These are phyloP conservation scores for Agapostemon virescens DNA, from an alignment of 2,888 invertebrate species.

Conservation along the genomic window DNA sequence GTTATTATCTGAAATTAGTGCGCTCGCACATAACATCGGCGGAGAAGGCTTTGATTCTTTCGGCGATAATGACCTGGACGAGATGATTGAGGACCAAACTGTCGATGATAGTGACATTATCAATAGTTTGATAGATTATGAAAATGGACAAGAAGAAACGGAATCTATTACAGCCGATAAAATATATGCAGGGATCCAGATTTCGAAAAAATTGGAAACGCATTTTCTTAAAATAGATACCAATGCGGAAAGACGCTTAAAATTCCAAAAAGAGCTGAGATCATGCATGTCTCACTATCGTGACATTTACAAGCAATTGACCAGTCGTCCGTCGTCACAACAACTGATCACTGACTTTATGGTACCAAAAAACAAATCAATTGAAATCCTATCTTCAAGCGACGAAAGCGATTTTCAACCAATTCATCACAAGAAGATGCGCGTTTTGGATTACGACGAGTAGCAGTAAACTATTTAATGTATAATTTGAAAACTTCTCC, in stretches of 20 bases:
- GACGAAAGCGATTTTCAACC: too few relatives aligned
- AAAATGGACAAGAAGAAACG: conserved; percentile 45
- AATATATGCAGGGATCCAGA: conserved; percentile 46
- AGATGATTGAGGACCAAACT: conserved; percentile 21
- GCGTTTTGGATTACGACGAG: conserved; percentile 19
- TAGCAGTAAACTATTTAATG: conserved; percentile 13
- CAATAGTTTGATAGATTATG: conserved; percentile 49
- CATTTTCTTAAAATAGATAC: conserved; percentile 51
- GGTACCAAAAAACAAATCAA: conserved; percentile 43
- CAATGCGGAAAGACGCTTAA: conserved; percentile 38
- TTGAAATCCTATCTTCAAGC: conserved; percentile 38
- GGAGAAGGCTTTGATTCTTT: too few relatives aligned
- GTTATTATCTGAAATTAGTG: conserved; percentile 57
- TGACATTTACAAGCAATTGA: conserved; percentile 35
- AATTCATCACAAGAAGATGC: conserved; percentile 30
- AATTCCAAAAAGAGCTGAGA: conserved; percentile 43
- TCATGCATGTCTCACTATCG: not conserved
- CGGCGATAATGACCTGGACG: too few relatives aligned
- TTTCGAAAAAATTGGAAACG: conserved; percentile 43
- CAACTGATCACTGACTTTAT: conserved; percentile 42
- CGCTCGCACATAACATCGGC: too few relatives aligned
- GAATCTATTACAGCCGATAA: conserved; percentile 46
- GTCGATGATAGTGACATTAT: conserved; percentile 66
- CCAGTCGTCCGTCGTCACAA: conserved; percentile 44
- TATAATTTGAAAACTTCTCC: not conserved